Evolutionary conservation across 2,888 invertebrate species (phyloP).

Genomic region (Oeneis ivallda): DNA sequence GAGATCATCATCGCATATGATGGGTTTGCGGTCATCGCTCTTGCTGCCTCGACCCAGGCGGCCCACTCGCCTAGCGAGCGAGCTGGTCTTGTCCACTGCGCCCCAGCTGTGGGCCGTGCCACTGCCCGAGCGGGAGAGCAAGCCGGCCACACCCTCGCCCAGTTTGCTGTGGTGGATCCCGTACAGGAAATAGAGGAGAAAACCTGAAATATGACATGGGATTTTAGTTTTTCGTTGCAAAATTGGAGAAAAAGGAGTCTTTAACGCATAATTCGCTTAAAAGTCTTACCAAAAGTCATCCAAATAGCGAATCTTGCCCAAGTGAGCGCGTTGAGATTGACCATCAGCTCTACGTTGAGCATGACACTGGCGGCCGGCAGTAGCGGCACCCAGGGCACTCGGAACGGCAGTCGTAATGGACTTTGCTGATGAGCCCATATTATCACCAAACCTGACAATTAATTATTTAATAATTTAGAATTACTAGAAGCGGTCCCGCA

Average conservation of each 20-base stretch:
- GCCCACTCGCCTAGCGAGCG: slow-evolving; percentile 66
- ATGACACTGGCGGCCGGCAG: slow-evolving; percentile 90
- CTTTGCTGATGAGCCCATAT: slow-evolving; percentile 90
- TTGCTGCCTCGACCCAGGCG: slow-evolving; percentile 65
- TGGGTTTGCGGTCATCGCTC: slow-evolving; percentile 72
- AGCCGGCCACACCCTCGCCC: slow-evolving; percentile 81
- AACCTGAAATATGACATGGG: slow-evolving; percentile 76
- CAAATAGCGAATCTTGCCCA: slow-evolving; percentile 93
- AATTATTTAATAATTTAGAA: slow-evolving; percentile 12
- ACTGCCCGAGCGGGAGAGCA: slow-evolving; percentile 66
- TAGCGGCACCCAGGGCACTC: slow-evolving; percentile 90
- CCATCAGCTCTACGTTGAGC: slow-evolving; percentile 91
- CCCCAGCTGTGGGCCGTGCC: slow-evolving; percentile 73
- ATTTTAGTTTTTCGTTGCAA: neutral
- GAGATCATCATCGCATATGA: slow-evolving; percentile 73
- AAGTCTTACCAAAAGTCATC: slow-evolving; percentile 89
- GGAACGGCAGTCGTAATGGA: slow-evolving; percentile 86
- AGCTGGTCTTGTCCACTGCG: slow-evolving; percentile 72
- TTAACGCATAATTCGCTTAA: neutral
- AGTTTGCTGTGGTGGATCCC: slow-evolving; percentile 93
- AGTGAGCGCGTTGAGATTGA: slow-evolving; percentile 89
- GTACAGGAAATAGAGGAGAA: slow-evolving; percentile 91
- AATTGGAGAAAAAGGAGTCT: neutral
- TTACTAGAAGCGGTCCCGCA: neutral
- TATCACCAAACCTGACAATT: slow-evolving; percentile 83